Percentiles rank a stretch among this genome's conserved stretches.
phyloP scores from a whole-genome alignment of 2,113 vertebrate species.

The Numida meleagris region DNA sequence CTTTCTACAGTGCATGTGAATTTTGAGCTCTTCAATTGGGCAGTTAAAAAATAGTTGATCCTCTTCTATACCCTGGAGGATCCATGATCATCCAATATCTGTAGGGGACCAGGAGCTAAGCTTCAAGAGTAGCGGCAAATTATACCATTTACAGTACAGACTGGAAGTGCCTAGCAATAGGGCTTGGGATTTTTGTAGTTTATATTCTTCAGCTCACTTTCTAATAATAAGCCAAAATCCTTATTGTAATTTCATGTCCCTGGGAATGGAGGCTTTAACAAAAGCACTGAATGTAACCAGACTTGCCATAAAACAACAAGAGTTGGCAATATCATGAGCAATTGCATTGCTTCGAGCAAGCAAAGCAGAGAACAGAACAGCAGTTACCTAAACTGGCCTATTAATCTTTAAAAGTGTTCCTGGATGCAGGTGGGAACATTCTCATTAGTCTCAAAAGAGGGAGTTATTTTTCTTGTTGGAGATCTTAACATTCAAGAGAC shows the following conservation, averaged over 20 bases:
- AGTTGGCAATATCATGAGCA: background rate
- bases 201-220: background rate
- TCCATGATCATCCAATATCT: background rate
- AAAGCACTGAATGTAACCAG: slow-evolving; percentile 17
- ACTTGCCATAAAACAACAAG: slow-evolving; percentile 15
- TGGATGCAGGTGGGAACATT: background rate
- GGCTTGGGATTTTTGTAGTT: background rate
- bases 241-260: background rate
- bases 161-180: background rate
- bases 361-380: slow-evolving; percentile 8
- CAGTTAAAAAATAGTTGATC: background rate
- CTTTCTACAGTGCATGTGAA: background rate
- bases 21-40: background rate
- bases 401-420: slow-evolving; percentile 41
- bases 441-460: background rate
- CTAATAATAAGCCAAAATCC: background rate
- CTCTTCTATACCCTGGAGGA: background rate
- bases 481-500: background rate
- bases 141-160: background rate
- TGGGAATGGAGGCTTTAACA: background rate
- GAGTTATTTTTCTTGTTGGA: background rate
- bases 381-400: slow-evolving; percentile 25
- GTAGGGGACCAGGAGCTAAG: background rate
- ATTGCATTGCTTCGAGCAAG: slow-evolving; percentile 11
- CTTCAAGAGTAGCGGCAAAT: background rate